phyloP scores from a whole-genome alignment of 2,888 invertebrate species.

The Yponomeuta cagnagella region DNA sequence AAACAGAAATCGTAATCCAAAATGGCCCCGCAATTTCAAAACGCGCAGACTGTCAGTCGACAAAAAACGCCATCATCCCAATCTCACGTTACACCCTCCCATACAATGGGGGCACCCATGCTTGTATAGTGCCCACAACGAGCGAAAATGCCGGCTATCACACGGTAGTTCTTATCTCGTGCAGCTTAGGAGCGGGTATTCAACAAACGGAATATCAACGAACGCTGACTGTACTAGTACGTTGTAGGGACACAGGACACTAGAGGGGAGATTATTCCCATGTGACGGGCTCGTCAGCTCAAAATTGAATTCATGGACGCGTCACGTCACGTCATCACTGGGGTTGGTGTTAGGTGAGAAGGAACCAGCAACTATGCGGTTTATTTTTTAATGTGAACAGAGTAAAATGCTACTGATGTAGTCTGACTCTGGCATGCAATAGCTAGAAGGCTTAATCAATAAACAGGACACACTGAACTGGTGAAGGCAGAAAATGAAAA shows the following conservation, averaged over 20 bases:
- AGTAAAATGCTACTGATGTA: slow-evolving; percentile 2
- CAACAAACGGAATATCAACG: not conserved
- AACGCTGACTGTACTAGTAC: not conserved
- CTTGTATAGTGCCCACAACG: no score
- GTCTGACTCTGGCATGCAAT: no score
- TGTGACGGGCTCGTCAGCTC: slow-evolving; percentile 20
- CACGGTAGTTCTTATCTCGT: no score
- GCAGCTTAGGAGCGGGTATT: no score
- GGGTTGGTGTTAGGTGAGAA: slow-evolving; percentile 24
- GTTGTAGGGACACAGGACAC: slow-evolving; percentile 6
- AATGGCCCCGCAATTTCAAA: not conserved
- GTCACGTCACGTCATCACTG: slow-evolving; percentile 43
- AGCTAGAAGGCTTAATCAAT: no score
- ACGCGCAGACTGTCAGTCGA: not conserved
- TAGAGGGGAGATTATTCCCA: slow-evolving; percentile 14
- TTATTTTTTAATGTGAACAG: slow-evolving; percentile 8
- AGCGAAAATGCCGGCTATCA: no score
- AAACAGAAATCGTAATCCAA: not conserved
- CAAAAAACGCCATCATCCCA: not conserved
- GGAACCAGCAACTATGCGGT: not conserved
- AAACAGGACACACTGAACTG: no score
- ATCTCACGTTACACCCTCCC: slow-evolving; percentile 11
- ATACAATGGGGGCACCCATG: slow-evolving; percentile 1
- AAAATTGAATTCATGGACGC: slow-evolving; percentile 50
- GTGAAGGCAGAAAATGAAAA: no score